These are phyloP conservation scores for Trachymyrmex septentrionalis DNA, from an alignment of 1,140 invertebrate genomes.

Conservation along the genomic window DNA sequence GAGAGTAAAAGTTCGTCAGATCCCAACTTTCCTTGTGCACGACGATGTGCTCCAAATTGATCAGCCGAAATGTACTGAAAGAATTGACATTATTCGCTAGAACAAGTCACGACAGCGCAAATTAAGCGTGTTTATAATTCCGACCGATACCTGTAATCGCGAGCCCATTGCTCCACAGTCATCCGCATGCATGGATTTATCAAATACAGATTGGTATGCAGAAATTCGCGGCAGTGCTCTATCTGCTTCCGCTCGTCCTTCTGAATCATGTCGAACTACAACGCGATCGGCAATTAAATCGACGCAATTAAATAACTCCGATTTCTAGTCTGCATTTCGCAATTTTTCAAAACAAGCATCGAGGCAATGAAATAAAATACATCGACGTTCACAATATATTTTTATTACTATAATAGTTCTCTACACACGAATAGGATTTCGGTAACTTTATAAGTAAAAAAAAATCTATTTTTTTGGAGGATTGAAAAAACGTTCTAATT, in stretches of 20 bases:
- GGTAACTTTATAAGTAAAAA: no score
- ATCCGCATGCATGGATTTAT: constrained; percentile 83
- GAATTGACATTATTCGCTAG: not conserved
- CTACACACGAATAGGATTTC: no score
- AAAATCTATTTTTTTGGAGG: no score
- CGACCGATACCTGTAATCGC: constrained; percentile 72
- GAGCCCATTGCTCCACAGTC: constrained; percentile 80
- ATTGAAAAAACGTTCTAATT: no score
- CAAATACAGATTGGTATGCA: constrained; percentile 76
- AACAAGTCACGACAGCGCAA: not conserved
- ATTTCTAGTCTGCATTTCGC: not conserved
- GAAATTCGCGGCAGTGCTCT: constrained; percentile 3
- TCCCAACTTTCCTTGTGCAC: constrained; percentile 88
- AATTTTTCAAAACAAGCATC: not conserved
- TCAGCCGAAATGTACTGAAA: constrained; percentile 79
- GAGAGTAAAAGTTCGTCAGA: constrained; percentile 87
- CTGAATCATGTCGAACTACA: constrained; percentile 7
- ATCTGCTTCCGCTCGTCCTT: not conserved
- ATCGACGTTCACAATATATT: not conserved
- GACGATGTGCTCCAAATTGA: constrained; percentile 83
- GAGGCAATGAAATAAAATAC: not conserved
- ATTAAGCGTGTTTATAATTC: not conserved
- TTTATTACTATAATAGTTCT: not conserved
- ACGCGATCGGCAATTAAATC: not conserved
- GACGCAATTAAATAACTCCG: no score